These are phyloP conservation scores for Hippocampus mohnikei DNA, from an alignment of 2,113 vertebrate genomes.

Conservation along the genomic window DNA sequence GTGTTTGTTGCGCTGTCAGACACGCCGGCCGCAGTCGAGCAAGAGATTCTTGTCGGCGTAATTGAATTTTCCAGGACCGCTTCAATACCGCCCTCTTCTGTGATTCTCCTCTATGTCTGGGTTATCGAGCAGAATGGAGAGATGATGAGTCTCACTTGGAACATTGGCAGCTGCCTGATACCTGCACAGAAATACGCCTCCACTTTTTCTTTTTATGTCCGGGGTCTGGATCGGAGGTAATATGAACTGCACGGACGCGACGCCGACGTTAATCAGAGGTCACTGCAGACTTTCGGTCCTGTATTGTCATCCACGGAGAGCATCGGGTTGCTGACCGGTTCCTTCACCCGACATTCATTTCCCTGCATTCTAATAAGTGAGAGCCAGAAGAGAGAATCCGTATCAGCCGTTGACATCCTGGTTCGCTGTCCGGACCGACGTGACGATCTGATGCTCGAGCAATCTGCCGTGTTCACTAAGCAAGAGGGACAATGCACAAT, in stretches of 20 bases:
- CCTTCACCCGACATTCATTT: constrained; percentile 16
- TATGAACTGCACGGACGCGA: background rate
- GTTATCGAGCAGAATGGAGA: constrained; percentile 64
- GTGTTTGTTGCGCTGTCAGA: constrained; percentile 58
- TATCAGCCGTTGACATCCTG: constrained; percentile 35
- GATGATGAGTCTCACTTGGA: constrained; percentile 55
- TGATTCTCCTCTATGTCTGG: constrained; percentile 66
- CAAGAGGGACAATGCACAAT: constrained; percentile 42
- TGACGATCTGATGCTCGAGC: constrained; percentile 40
- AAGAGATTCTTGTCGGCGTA: constrained; percentile 72
- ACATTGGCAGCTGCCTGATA: constrained; percentile 40
- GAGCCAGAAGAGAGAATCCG: constrained; percentile 22
- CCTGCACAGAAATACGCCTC: constrained; percentile 46
- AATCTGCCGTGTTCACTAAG: constrained; percentile 49
- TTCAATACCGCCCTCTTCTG: constrained; percentile 68
- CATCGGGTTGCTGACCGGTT: constrained; percentile 6
- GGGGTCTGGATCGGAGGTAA: constrained; percentile 23
- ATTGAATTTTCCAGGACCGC: constrained; percentile 71
- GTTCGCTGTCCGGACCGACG: constrained; percentile 43
- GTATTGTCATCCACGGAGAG: background rate
- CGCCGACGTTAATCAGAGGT: background rate
- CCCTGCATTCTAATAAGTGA: constrained; percentile 19
- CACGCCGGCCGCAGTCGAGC: constrained; percentile 58
- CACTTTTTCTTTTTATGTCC: constrained; percentile 19
- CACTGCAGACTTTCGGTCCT: background rate